Evolutionary conservation across 2,113 vertebrate genomes (phyloP).

Genomic region (Reinhardtius hippoglossoides): DNA sequence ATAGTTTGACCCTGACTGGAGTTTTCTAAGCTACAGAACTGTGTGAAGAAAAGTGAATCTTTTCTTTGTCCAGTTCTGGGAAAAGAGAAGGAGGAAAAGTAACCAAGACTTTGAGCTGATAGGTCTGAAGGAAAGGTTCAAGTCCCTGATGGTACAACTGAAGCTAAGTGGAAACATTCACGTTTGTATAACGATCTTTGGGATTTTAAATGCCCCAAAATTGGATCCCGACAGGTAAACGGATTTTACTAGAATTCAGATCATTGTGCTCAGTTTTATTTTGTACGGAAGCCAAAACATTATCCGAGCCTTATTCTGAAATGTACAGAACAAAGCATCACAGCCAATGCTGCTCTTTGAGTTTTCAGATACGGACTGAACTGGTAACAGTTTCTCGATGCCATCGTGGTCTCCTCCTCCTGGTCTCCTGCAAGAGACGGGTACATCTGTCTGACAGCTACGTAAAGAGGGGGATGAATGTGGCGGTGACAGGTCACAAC

Average conservation of each 20-base stretch:
- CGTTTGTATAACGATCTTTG: too few relatives aligned
- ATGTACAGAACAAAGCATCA: too few relatives aligned
- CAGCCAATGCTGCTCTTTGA: not conserved
- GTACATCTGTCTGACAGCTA: constrained; percentile 32
- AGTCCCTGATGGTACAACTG: not conserved
- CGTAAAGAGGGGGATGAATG: constrained; percentile 14
- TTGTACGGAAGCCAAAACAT: not conserved
- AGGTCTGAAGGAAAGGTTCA: not conserved
- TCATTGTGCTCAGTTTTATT: not conserved
- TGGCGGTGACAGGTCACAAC: constrained; percentile 45
- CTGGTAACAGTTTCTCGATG: not conserved
- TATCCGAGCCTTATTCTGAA: not conserved
- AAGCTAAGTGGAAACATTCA: too few relatives aligned
- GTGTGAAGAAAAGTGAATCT: not conserved
- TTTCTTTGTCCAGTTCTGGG: constrained; percentile 33
- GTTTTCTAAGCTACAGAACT: constrained; percentile 7
- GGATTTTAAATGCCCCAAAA: too few relatives aligned
- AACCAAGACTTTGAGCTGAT: not conserved
- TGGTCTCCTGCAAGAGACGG: constrained; percentile 46
- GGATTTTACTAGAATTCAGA: not conserved
- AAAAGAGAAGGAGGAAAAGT: constrained; percentile 55
- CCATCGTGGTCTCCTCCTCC: constrained; percentile 43
- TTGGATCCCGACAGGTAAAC: too few relatives aligned
- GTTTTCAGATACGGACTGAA: not conserved
- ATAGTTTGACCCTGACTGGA: constrained; percentile 31